Evolutionary conservation across 2,113 vertebrate genomes (phyloP).

Genomic region (Gopherus flavomarginatus): DNA sequence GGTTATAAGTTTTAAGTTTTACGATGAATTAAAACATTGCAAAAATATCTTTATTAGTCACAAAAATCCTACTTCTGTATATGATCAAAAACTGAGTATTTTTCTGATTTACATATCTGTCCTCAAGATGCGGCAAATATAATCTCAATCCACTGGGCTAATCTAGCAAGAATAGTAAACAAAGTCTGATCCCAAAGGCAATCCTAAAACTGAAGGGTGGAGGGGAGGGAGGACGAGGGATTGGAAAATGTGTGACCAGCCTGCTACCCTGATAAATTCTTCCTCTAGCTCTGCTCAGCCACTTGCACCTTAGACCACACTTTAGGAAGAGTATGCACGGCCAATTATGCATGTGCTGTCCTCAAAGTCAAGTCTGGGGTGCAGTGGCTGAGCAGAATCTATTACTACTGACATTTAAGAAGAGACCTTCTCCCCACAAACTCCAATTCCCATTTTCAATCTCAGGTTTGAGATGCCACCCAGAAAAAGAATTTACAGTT

Average conservation of each 20-base stretch:
- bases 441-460: neutral
- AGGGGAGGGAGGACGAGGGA: neutral
- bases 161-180: neutral
- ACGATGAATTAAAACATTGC: neutral
- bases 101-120: neutral
- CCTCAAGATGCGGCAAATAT: neutral
- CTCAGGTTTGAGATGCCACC: neutral
- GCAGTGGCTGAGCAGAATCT: neutral
- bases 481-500: neutral
- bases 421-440: neutral
- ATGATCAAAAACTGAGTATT: neutral
- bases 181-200: neutral
- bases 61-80: neutral
- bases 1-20: neutral
- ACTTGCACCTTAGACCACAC: neutral
- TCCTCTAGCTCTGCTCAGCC: constrained; percentile 31
- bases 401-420: accelerated
- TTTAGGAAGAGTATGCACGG: constrained; percentile 10
- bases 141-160: neutral
- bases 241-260: neutral
- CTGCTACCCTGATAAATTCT: constrained; percentile 30
- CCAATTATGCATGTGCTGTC: neutral
- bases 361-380: neutral
- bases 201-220: neutral
- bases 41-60: neutral